Percentiles rank a stretch among this genome's conserved stretches.
phyloP scores from a whole-genome alignment of 2,113 vertebrate genomes.

The Rana temporaria region DNA sequence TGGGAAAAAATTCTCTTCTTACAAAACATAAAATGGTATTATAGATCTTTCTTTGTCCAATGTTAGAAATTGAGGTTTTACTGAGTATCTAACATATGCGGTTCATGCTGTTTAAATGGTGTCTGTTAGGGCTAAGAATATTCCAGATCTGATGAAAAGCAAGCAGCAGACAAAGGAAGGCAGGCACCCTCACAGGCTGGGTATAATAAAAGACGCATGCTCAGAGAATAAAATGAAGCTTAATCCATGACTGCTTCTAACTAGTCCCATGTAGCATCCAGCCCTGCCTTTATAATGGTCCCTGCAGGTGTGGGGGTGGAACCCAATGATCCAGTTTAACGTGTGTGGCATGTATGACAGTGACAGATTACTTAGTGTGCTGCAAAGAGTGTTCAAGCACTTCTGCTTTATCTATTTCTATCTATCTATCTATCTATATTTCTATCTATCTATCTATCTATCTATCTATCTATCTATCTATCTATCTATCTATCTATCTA shows the following conservation, averaged over 20 bases:
- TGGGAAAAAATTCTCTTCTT: too few species aligned
- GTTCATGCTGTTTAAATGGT: background rate
- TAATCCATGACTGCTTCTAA: constrained; percentile 2
- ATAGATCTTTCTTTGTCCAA: too few species aligned
- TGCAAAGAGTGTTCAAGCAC: too few species aligned
- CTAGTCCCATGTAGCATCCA: constrained; percentile 4
- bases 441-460: too few species aligned
- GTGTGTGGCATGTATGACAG: background rate
- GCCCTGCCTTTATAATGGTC: constrained; percentile 33
- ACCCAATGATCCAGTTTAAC: background rate
- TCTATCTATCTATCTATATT: too few species aligned
- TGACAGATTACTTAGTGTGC: background rate
- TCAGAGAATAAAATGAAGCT: background rate
- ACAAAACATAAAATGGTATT: too few species aligned
- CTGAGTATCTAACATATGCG: too few species aligned
- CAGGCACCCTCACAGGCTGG: background rate
- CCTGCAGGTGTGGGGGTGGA: constrained; percentile 23
- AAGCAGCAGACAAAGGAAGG: constrained; percentile 33
- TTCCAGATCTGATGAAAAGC: constrained; percentile 20
- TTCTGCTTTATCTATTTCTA: too few species aligned
- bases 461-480: too few species aligned
- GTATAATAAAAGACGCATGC: constrained; percentile 3
- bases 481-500: too few species aligned
- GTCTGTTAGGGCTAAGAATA: background rate
- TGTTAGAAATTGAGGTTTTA: too few species aligned